Percentiles rank a stretch among this genome's conserved stretches.
Conservation (phyloP, 2,113 vertebrate genomes). For the Dromiciops gliroides region DNA sequence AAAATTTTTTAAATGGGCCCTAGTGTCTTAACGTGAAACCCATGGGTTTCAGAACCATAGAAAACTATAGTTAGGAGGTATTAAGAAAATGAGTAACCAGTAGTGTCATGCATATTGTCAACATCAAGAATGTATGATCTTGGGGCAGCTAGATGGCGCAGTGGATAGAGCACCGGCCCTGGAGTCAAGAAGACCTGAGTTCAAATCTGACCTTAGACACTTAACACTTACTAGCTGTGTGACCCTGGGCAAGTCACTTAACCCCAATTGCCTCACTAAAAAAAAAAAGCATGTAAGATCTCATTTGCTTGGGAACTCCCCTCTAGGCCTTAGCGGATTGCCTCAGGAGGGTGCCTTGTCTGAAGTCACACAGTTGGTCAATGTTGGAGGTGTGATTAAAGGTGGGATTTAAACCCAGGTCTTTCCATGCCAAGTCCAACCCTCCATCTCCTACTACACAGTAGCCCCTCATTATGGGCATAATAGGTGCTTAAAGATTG, state of each 20-base stretch:
- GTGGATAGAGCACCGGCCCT: too few species aligned
- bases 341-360: not conserved
- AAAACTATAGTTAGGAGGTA: not conserved
- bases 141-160: too few species aligned
- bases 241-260: too few species aligned
- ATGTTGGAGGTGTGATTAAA: not conserved
- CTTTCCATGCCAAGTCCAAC: not conserved
- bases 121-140: not conserved
- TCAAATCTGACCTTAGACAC: too few species aligned
- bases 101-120: constrained; percentile 1
- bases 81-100: constrained; percentile 20
- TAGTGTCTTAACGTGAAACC: not conserved
- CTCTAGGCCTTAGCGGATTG: not conserved
- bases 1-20: not conserved
- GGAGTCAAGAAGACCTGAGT: too few species aligned
- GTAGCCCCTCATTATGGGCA: not conserved
- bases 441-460: not conserved
- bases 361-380: not conserved
- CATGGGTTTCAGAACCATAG: constrained; percentile 49
- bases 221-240: too few species aligned
- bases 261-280: too few species aligned
- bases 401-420: not conserved
- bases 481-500: constrained; percentile 33
- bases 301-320: not conserved
- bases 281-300: not conserved